Evolutionary conservation across 2,113 vertebrate species (phyloP).

Genomic region (Notechis scutatus): DNA sequence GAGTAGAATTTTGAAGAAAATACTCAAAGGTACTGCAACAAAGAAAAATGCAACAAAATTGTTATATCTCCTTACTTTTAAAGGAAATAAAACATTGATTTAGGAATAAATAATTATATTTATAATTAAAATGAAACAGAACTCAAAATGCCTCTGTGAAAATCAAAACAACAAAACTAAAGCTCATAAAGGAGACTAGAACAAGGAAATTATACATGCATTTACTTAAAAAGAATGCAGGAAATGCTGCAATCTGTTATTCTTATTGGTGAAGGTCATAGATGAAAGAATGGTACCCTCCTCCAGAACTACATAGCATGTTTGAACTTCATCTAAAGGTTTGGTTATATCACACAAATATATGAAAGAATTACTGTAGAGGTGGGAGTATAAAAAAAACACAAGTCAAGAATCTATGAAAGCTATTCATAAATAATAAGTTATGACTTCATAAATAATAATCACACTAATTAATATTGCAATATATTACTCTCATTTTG

Average conservation of each 20-base stretch:
- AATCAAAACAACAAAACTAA: not conserved
- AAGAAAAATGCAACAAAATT: not conserved
- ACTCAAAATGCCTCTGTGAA: not conserved
- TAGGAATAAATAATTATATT: not conserved
- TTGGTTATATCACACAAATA: not conserved
- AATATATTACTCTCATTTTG: not conserved
- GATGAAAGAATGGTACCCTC: not conserved
- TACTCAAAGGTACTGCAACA: not conserved
- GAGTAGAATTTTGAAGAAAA: not conserved
- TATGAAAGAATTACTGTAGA: not conserved
- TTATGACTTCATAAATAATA: not conserved
- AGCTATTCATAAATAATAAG: not conserved
- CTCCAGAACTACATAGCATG: not conserved
- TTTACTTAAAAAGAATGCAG: not conserved
- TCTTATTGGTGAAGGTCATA: not conserved
- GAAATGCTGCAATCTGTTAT: not conserved
- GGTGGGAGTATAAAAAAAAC: not conserved
- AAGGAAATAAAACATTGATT: not conserved
- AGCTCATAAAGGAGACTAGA: not conserved
- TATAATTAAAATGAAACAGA: not conserved
- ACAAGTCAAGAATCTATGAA: not conserved
- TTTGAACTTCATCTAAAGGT: constrained; percentile 1
- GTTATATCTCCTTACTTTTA: not conserved
- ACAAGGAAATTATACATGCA: not conserved
- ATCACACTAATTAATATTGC: not conserved